Percentiles rank a stretch among this genome's conserved stretches.
phyloP scores from a whole-genome alignment of 1,140 invertebrate species.

The Pectinophora gossypiella region DNA sequence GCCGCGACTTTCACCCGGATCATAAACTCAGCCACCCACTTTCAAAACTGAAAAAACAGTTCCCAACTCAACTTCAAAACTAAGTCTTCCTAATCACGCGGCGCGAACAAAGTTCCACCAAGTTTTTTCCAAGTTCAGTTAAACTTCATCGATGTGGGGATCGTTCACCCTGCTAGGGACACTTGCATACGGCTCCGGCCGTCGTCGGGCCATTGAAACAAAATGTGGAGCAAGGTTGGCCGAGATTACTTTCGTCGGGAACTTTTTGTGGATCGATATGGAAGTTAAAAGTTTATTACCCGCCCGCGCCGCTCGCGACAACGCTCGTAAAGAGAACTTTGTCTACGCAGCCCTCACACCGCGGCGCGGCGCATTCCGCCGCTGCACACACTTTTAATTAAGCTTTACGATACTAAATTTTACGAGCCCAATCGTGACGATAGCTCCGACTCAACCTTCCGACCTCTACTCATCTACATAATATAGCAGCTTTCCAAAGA shows the following conservation, averaged over 20 bases:
- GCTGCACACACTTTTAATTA: slow-evolving; percentile 29
- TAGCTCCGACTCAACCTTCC: background rate
- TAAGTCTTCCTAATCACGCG: slow-evolving; percentile 74
- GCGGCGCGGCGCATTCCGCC: background rate
- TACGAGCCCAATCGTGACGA: slow-evolving; percentile 2
- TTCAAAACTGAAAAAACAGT: slow-evolving; percentile 71
- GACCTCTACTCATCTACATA: slow-evolving; percentile 7
- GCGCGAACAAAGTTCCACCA: slow-evolving; percentile 63
- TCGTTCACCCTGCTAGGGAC: slow-evolving; percentile 67
- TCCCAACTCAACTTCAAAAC: slow-evolving; percentile 70
- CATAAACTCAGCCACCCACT: slow-evolving; percentile 74
- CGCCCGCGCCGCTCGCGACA: slow-evolving; percentile 27
- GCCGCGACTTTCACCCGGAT: slow-evolving; percentile 70
- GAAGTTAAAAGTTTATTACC: slow-evolving; percentile 64
- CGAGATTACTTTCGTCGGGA: slow-evolving; percentile 63
- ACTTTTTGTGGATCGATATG: slow-evolving; percentile 68
- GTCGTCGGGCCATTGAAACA: slow-evolving; percentile 53
- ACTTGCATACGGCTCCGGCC: slow-evolving; percentile 65
- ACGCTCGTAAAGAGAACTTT: slow-evolving; percentile 42
- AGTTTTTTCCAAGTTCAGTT: slow-evolving; percentile 71
- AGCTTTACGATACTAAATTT: slow-evolving; percentile 9
- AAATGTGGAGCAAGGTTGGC: slow-evolving; percentile 72
- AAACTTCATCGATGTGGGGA: slow-evolving; percentile 67
- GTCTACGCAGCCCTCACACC: background rate
- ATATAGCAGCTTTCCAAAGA: slow-evolving; percentile 35